phyloP scores from a whole-genome alignment of 2,113 vertebrate genomes.

The Alligator mississippiensis region DNA sequence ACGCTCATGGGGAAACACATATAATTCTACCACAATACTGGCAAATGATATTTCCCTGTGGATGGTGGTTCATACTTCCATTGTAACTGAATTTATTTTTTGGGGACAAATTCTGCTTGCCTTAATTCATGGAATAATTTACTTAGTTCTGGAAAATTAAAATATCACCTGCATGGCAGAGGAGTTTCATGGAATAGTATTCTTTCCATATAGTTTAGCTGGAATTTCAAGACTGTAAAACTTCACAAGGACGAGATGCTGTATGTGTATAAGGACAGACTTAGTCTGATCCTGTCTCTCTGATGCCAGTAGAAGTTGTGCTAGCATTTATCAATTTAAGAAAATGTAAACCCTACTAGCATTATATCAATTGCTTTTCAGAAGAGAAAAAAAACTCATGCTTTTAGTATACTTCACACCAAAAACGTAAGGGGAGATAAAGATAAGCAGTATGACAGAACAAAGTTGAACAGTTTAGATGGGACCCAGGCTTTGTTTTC shows the following conservation, averaged over 20 bases:
- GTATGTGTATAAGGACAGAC: rapidly evolving
- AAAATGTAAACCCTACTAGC: background rate
- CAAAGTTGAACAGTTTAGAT: background rate
- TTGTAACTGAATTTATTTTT: background rate
- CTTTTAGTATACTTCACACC: background rate
- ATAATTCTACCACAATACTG: background rate
- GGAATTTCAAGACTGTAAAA: background rate
- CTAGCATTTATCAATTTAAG: background rate
- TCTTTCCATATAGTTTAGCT: background rate
- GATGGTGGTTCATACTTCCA: background rate
- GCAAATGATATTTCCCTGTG: background rate
- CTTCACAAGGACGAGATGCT: background rate
- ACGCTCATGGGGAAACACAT: background rate
- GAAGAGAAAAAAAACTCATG: no score
- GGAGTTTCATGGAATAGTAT: background rate
- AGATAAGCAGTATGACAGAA: background rate
- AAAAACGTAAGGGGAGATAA: background rate
- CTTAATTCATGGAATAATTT: background rate
- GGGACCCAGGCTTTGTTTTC: background rate
- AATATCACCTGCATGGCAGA: background rate
- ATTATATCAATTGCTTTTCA: no score
- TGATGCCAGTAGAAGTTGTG: background rate
- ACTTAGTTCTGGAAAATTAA: background rate
- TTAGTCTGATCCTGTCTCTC: background rate
- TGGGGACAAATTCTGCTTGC: background rate